Conservation (phyloP, 2,113 vertebrate species). For the Antigone vipio region DNA sequence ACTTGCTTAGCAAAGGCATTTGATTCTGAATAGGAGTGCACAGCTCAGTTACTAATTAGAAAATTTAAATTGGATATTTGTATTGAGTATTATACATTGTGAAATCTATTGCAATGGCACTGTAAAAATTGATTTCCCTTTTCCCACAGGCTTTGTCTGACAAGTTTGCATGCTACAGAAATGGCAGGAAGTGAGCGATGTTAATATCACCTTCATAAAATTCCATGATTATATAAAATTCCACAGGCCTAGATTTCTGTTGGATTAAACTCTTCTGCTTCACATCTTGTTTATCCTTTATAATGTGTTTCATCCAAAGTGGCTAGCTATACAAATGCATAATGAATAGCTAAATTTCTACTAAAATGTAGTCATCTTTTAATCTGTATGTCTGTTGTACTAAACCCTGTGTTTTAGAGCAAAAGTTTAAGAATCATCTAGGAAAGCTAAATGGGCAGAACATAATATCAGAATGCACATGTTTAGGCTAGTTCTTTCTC, state of each 20-base stretch:
- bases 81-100: neutral
- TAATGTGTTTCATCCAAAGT: neutral
- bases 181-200: neutral
- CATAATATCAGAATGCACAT: neutral
- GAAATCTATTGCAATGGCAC: neutral
- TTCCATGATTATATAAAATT: neutral
- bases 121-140: neutral
- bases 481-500: neutral
- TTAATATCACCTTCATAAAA: neutral
- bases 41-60: neutral
- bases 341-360: neutral
- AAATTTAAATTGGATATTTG: neutral
- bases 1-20: conserved; percentile 11
- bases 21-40: neutral
- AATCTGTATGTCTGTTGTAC: neutral
- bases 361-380: neutral
- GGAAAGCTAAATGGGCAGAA: neutral
- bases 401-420: neutral
- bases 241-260: neutral
- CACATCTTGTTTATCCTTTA: neutral
- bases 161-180: neutral
- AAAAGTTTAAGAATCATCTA: neutral
- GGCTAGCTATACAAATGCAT: neutral
- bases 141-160: neutral
- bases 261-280: neutral